phyloP scores from a whole-genome alignment of 2,113 vertebrate genomes.

The Hirundichthys speculiger region DNA sequence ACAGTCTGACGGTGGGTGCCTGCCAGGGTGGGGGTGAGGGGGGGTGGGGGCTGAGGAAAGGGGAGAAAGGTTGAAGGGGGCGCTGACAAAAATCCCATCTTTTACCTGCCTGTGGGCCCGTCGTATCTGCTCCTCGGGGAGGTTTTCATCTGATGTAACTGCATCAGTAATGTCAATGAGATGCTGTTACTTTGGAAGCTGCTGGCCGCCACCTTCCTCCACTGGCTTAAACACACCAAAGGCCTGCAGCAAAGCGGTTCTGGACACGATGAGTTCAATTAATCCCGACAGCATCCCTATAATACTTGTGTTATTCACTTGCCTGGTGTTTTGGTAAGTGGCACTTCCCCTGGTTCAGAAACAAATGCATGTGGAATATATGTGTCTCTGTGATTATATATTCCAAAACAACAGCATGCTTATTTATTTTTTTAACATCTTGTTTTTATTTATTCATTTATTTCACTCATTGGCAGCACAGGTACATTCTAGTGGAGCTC shows the following conservation, averaged over 20 bases:
- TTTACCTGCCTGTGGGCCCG: slow-evolving; percentile 54
- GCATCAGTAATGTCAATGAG: slow-evolving; percentile 64
- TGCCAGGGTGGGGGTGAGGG: background rate
- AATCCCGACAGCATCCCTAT: slow-evolving; percentile 19
- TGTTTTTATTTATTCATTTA: background rate
- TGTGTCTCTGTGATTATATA: slow-evolving; percentile 49
- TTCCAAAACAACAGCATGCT: slow-evolving; percentile 69
- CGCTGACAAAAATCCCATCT: slow-evolving; percentile 77
- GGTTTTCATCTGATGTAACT: slow-evolving; percentile 64
- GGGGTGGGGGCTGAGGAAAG: slow-evolving; percentile 1
- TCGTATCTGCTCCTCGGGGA: slow-evolving; percentile 69
- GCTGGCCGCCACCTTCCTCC: slow-evolving; percentile 38
- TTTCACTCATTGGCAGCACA: slow-evolving; percentile 13
- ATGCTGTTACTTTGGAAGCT: slow-evolving; percentile 54
- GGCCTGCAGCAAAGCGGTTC: slow-evolving; percentile 26
- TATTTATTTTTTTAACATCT: slow-evolving; percentile 16
- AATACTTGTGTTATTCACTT: slow-evolving; percentile 16
- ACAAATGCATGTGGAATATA: slow-evolving; percentile 72
- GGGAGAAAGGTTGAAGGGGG: slow-evolving; percentile 29
- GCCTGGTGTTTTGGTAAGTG: slow-evolving; percentile 35
- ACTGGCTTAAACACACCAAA: slow-evolving; percentile 37
- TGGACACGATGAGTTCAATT: slow-evolving; percentile 29
- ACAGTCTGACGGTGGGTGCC: slow-evolving; percentile 37
- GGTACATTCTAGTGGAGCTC: slow-evolving; percentile 9
- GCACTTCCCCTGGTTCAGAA: slow-evolving; percentile 68